Evolutionary conservation across 2,797 vertebrate genomes (phyloP), one percentile per base, ranked within the genome.

Genomic region (Myotis vivesi): DNA sequence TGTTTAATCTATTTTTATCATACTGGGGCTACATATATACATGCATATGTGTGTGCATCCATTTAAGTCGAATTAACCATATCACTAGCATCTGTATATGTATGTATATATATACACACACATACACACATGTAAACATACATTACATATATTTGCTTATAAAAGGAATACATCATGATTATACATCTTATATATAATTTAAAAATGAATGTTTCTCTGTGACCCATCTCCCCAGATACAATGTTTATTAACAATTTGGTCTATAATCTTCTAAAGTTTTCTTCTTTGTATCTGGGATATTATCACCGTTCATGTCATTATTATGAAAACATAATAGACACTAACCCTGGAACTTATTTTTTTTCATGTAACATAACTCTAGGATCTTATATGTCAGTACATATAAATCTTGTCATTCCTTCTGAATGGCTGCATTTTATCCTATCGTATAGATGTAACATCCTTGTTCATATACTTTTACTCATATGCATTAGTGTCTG

Each of bases 181-280:
- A 83, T 64, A 57, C 1, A 38, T 59, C 64, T 89, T 64, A 69
- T 23, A 49, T 64, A 66, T n/a, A 88, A 83, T 64, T 91, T 68
- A 38, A 75, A 82, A 72, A 76, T 44, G 53, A 79, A 41, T 49
- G 8, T 41, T 62, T 22, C 19, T 41, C 25, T n/a, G 16, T 89
- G 10, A 62, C 72, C 10, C 41, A 51, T 41, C 57, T 94, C 71
- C 36, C 25, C 33, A 90, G 19, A 92, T 75, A 36, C 2, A 83
- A 69, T 87, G 17, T 89, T 79, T 87, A 90, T 87, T 69, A 79
- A 86, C 11, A 87, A 25, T 79, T 80, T 87, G 30, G 46, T 44
- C 33, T 73, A 46, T 87, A 73, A 51, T 79, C n/a, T 66, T 93
- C 68, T 76, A 64, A 83, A 55, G 44, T 84, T 82, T 51, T 73